Percentiles rank a stretch among this genome's conserved stretches.
Evolutionary conservation across 2,888 invertebrate species (phyloP).

Genomic region (Pollenia amentaria): DNA sequence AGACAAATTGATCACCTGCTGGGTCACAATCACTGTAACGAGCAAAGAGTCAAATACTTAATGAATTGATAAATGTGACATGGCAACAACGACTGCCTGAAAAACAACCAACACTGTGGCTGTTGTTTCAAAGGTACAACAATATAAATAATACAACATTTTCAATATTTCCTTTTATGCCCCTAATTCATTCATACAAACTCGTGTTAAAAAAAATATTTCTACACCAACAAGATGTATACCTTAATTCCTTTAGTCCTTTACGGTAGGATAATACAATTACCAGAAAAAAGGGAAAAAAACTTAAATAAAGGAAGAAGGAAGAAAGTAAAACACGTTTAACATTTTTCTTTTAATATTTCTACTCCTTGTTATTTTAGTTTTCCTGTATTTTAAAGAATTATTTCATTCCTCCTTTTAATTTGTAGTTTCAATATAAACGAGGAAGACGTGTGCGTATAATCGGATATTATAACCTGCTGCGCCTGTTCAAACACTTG

Average conservation of each 20-base stretch:
- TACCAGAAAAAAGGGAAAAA: conserved; percentile 18
- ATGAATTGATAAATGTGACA: conserved; percentile 62
- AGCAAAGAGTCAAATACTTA: conserved; percentile 64
- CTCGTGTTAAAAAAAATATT: conserved; percentile 22
- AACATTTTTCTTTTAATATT: conserved; percentile 10
- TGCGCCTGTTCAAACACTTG: conserved; percentile 72
- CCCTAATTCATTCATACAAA: conserved; percentile 29
- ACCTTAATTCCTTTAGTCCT: conserved; percentile 51
- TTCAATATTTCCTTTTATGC: conserved; percentile 19
- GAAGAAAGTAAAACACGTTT: conserved; percentile 52
- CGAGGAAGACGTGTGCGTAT: conserved; percentile 69
- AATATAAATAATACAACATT: conserved; percentile 16
- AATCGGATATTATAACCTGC: conserved; percentile 74
- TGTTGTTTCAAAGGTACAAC: conserved; percentile 29
- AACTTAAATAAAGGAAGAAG: conserved; percentile 49
- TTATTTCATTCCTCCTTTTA: conserved; percentile 4
- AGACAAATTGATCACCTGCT: conserved; percentile 73
- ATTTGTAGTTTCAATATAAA: conserved; percentile 24
- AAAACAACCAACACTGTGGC: conserved; percentile 41
- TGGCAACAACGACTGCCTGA: conserved; percentile 26
- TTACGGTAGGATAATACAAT: conserved; percentile 60
- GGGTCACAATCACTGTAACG: conserved; percentile 64
- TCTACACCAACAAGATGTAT: background rate
- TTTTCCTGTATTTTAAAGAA: background rate
- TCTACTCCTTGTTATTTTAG: conserved; percentile 42